Percentiles rank a stretch among this genome's conserved stretches.
phyloP scores from a whole-genome alignment of 2,797 vertebrate genomes.

The Alcedo quadribrachys region DNA sequence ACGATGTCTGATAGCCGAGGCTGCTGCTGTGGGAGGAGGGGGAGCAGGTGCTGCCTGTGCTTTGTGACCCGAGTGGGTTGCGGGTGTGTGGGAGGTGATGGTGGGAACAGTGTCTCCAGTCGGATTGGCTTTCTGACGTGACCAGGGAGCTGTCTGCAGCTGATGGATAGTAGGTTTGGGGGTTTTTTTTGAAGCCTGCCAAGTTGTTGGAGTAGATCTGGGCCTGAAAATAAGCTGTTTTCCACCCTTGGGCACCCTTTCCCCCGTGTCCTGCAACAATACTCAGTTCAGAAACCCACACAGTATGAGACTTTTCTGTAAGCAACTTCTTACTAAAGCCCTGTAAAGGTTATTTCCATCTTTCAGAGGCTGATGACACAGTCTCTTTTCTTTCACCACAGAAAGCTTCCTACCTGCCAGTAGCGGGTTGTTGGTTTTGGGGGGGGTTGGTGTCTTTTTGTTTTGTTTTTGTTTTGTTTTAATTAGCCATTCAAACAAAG shows the following conservation, averaged over 20 bases:
- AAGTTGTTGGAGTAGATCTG: not conserved
- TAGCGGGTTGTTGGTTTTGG: not conserved
- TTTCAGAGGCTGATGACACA: not conserved
- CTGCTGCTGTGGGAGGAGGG: not conserved
- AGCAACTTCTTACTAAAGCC: not conserved
- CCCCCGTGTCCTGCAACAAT: fast-evolving
- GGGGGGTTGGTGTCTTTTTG: too few relatives aligned
- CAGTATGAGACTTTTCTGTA: fast-evolving
- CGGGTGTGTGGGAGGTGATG: fast-evolving
- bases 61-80: not conserved
- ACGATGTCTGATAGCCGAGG: not conserved
- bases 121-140: not conserved
- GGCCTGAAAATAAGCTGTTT: not conserved
- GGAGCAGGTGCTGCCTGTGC: not conserved
- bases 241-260: fast-evolving
- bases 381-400: not conserved
- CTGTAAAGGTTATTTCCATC: not conserved
- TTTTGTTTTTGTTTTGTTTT: not conserved
- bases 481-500: not conserved
- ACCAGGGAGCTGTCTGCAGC: not conserved
- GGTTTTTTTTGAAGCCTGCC: not conserved
- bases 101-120: fast-evolving
- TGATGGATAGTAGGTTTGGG: too few relatives aligned
- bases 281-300: not conserved
- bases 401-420: not conserved